Conservation (phyloP, 2,888 invertebrate genomes). For the Geotrupes spiniger region DNA sequence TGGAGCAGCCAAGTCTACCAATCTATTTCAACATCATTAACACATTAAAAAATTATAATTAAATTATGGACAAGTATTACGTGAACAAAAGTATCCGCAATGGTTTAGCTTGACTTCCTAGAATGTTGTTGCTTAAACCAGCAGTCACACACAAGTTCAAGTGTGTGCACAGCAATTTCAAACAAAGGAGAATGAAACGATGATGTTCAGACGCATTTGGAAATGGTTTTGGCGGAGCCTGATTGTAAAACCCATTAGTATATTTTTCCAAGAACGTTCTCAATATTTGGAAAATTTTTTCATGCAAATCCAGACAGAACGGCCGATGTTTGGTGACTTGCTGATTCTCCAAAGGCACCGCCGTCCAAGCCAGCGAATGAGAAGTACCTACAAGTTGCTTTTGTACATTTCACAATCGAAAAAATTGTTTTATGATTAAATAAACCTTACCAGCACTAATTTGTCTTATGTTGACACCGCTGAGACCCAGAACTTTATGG, state of each 20-base stretch:
- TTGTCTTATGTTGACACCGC: constrained; percentile 56
- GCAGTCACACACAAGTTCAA: constrained; percentile 57
- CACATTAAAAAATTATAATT: not conserved
- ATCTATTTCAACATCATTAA: constrained; percentile 29
- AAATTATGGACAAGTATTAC: constrained; percentile 33
- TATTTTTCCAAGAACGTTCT: constrained; percentile 58
- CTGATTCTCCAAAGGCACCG: constrained; percentile 51
- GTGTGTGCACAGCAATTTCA: constrained; percentile 58
- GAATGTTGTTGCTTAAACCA: constrained; percentile 50
- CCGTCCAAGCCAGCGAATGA: constrained; percentile 63
- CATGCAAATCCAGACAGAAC: constrained; percentile 62
- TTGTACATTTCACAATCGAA: not conserved
- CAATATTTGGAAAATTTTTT: constrained; percentile 57
- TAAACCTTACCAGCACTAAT: constrained; percentile 56
- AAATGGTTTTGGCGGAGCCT: constrained; percentile 52
- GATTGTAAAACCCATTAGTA: constrained; percentile 52
- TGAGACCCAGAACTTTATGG: constrained; percentile 56
- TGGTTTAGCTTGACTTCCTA: constrained; percentile 55
- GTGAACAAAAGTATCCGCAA: constrained; percentile 57
- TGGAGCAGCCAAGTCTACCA: constrained; percentile 52
- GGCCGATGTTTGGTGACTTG: constrained; percentile 58
- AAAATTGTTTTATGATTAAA: constrained; percentile 9
- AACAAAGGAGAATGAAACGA: constrained; percentile 56
- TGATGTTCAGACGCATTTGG: constrained; percentile 52
- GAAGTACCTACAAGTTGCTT: constrained; percentile 54